Base-by-base conservation (phyloP, 2,797 vertebrate genomes). In the Lepilemur septentrionalis region DNA sequence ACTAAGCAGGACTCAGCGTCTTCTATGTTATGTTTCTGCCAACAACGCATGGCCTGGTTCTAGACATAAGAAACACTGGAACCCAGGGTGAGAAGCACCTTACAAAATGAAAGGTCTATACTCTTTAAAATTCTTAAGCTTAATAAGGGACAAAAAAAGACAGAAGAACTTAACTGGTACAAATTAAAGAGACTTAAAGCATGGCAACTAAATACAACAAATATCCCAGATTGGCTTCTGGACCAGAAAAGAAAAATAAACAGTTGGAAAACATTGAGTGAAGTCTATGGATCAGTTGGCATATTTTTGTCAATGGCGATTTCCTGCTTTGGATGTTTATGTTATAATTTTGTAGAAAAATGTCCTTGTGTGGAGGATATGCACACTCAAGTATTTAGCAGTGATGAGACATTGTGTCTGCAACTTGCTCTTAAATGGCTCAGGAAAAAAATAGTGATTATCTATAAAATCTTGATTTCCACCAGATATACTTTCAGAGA, bases 341-440 rank as follows among this genome's bases (percentile, higher is more conserved):
- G 18, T 3, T 50, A 8, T 12, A 35, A 18, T 78, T 80, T 41
- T 43, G n/a, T 50, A 15, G 32, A 57, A 75, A n/a, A 76, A 52
- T 48, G 70, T 65, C 17, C 46, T 89, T 23, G 14, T 6, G 9
- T n/a, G 30, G 22, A 15, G 20, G 12, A 17, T 23, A 13, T 17
- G 7, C 28, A 25, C 7, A 30, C 20, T 7, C 30, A 69, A 81
- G 20, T 88, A 57, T 52, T 78, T 7, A 41, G 3, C 32, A 55
- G 20, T 38, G 32, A 84, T 67, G 11, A 80, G 28, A 41, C n/a
- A 41, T 43, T 91, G 38, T 69, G 46, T 82, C 86, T 93, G 43
- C 30, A 92, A 32, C 52, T 89, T 95, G 55, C 38, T 91, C 38
- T 94, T 85, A 52, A 7, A 9, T 73, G 55, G 18, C 38, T 91